Evolutionary conservation across 2,113 vertebrate genomes (phyloP).

Genomic region (Corvus moneduloides): DNA sequence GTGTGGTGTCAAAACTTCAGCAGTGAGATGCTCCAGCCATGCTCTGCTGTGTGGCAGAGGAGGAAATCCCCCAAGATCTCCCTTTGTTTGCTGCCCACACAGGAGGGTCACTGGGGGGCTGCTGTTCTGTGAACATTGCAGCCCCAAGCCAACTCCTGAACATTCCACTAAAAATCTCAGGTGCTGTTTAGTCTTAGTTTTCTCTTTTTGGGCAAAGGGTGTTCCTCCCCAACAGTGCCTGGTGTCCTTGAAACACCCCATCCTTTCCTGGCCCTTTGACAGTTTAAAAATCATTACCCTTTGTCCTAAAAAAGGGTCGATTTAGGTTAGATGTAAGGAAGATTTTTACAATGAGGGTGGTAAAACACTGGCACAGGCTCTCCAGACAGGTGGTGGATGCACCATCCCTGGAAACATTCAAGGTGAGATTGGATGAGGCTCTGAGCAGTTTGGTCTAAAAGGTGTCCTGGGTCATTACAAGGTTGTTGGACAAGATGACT

Average conservation of each 20-base stretch:
- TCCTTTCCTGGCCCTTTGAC: not conserved
- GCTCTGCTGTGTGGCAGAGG: not conserved
- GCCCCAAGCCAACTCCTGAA: not conserved
- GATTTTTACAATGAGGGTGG: not conserved
- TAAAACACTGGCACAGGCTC: not conserved
- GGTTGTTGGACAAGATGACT: not conserved
- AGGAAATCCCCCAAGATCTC: not conserved
- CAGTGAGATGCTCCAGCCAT: accelerated
- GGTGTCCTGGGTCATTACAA: not conserved
- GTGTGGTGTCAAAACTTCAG: not conserved
- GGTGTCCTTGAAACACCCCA: not conserved
- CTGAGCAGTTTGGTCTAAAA: not conserved
- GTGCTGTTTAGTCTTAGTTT: not conserved
- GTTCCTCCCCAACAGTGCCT: not conserved
- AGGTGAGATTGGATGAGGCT: not conserved
- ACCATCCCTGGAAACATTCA: not conserved
- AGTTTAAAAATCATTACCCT: not conserved
- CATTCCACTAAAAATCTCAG: not conserved
- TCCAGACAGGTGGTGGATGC: not conserved
- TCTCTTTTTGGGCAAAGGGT: not conserved
- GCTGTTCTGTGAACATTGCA: not conserved
- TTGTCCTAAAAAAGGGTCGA: not conserved
- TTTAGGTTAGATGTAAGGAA: not conserved
- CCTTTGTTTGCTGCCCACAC: not conserved
- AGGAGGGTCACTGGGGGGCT: accelerated